A percentile compares a stretch with the other conserved stretches of the same genome.
phyloP scores from a whole-genome alignment of 2,888 invertebrate species.

The Agrotis puta region DNA sequence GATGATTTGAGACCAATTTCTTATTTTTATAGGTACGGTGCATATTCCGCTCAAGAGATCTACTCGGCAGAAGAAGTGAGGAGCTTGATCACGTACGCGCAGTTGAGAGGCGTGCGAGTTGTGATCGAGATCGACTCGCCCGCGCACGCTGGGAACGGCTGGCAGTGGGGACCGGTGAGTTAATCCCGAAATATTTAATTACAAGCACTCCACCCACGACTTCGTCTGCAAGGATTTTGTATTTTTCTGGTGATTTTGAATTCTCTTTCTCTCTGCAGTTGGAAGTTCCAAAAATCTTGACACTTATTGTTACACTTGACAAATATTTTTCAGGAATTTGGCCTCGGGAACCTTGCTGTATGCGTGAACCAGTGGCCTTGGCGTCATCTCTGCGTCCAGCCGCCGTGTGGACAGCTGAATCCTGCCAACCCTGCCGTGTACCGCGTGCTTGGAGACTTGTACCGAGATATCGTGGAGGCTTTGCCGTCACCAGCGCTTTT shows the following conservation, averaged over 20 bases:
- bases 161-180: conserved; percentile 94
- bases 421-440: conserved; percentile 94
- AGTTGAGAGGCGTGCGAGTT: conserved; percentile 95
- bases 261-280: too few relatives aligned
- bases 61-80: conserved; percentile 93
- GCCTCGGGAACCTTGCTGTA: conserved; percentile 93
- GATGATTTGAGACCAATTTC: background rate
- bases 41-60: conserved; percentile 93
- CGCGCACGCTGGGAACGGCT: conserved; percentile 96
- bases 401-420: conserved; percentile 96
- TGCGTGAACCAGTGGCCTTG: conserved; percentile 93
- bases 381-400: conserved; percentile 94
- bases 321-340: conserved; percentile 84
- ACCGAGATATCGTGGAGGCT: conserved; percentile 92
- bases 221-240: too few relatives aligned
- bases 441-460: conserved; percentile 93
- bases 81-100: conserved; percentile 94
- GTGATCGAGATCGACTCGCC: conserved; percentile 97
- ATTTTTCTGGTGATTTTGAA: too few relatives aligned
- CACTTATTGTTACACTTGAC: too few relatives aligned
- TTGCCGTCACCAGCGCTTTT: conserved; percentile 92
- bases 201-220: too few relatives aligned
- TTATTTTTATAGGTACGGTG: conserved; percentile 91
- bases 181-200: background rate
- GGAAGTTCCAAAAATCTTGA: too few relatives aligned